phyloP scores from a whole-genome alignment of 2,797 vertebrate species.

The Pempheris klunzingeri region DNA sequence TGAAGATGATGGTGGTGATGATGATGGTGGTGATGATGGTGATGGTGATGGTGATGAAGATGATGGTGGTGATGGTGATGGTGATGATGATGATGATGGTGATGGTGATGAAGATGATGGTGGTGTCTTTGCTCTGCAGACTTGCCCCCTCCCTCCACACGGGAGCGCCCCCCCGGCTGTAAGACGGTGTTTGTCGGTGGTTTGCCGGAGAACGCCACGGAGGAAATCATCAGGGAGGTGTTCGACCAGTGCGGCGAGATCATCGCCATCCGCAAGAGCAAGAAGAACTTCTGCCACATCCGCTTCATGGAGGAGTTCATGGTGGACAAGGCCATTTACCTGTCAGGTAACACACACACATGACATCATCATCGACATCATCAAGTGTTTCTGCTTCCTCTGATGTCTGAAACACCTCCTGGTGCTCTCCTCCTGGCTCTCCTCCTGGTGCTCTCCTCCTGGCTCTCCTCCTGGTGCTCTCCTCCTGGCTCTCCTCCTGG shows the following conservation, averaged over 20 bases:
- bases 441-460: no score
- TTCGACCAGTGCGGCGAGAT: conserved; percentile 95
- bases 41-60: no score
- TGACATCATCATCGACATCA: no score
- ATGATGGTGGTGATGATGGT: no score
- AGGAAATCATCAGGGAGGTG: conserved; percentile 93
- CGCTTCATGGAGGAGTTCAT: conserved; percentile 94
- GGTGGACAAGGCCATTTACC: conserved; percentile 93
- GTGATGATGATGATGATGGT: no score
- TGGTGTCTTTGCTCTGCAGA: conserved; percentile 74
- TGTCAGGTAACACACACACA: conserved; percentile 68
- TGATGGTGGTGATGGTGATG: no score
- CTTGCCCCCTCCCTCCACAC: conserved; percentile 92
- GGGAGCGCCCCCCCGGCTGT: conserved; percentile 94
- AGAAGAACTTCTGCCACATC: conserved; percentile 98
- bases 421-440: no score
- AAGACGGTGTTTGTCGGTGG: conserved; percentile 97
- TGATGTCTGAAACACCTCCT: no score
- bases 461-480: no score
- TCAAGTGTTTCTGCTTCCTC: no score
- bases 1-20: no score
- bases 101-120: neutral
- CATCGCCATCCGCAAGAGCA: conserved; percentile 94
- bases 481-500: no score
- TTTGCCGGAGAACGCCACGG: conserved; percentile 91